Evolutionary conservation across 2,888 invertebrate genomes (phyloP).

Genomic region (Andrena camellia): DNA sequence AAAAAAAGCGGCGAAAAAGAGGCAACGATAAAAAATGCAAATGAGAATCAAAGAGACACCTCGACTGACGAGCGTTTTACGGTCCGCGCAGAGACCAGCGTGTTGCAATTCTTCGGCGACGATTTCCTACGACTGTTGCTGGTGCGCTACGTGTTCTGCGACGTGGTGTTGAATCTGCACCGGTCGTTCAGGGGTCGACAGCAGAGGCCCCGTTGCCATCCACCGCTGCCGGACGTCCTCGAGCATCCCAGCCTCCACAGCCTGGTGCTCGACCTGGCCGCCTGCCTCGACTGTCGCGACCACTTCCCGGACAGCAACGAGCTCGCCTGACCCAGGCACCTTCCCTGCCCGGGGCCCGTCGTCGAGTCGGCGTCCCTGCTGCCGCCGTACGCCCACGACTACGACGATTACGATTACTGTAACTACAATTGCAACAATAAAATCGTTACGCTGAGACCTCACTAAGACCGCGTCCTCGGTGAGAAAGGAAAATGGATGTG

Average conservation of each 20-base stretch:
- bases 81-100: conserved; percentile 81
- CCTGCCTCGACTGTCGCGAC: conserved; percentile 93
- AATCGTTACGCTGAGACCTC: conserved; percentile 84
- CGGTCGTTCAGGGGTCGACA: conserved; percentile 94
- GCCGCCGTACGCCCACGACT: conserved; percentile 82
- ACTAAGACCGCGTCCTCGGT: conserved; percentile 77
- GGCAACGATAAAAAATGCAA: neutral
- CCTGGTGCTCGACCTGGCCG: conserved; percentile 93
- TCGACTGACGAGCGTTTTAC: conserved; percentile 24
- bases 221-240: conserved; percentile 93
- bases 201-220: conserved; percentile 94
- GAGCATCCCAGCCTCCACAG: conserved; percentile 93
- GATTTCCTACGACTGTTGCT: conserved; percentile 96
- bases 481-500: conserved; percentile 3
- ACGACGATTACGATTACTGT: conserved; percentile 84
- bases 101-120: conserved; percentile 96
- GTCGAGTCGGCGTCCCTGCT: conserved; percentile 78
- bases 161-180: conserved; percentile 95
- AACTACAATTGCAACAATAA: conserved; percentile 85
- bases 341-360: conserved; percentile 83
- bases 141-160: conserved; percentile 97
- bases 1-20: neutral
- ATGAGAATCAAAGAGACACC: conserved; percentile 2
- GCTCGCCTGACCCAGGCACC: conserved; percentile 88
- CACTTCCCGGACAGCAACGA: conserved; percentile 89